These are phyloP conservation scores for Trachelus troglodyta DNA, from an alignment of 2,888 invertebrate species.

Conservation along the genomic window DNA sequence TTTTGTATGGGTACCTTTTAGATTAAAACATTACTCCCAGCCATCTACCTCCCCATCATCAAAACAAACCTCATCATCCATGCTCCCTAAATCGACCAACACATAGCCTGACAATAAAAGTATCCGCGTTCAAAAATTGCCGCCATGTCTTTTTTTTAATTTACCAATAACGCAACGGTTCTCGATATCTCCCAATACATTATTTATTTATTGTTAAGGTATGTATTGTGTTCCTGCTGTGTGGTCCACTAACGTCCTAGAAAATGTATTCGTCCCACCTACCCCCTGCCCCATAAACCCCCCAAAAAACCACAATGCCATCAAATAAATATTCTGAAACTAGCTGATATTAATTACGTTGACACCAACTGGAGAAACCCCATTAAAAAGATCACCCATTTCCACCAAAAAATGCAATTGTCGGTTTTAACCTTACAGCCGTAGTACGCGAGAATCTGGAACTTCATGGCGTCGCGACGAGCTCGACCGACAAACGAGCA, in stretches of 20 bases:
- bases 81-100: background rate
- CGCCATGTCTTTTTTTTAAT: background rate
- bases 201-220: conserved; percentile 29
- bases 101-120: background rate
- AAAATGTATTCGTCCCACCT: conserved; percentile 35
- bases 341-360: background rate
- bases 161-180: background rate
- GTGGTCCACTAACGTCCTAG: conserved; percentile 43
- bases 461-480: background rate
- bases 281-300: no score
- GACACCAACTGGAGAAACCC: background rate
- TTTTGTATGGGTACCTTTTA: background rate
- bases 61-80: background rate
- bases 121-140: background rate
- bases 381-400: background rate
- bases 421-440: background rate
- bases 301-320: background rate
- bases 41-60: background rate
- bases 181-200: conserved; percentile 17
- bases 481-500: background rate
- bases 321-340: background rate
- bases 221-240: conserved; percentile 30
- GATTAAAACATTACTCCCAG: background rate
- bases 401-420: background rate
- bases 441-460: background rate